These are phyloP conservation scores for Psophia crepitans DNA, from an alignment of 2,113 vertebrate genomes.

Conservation along the genomic window DNA sequence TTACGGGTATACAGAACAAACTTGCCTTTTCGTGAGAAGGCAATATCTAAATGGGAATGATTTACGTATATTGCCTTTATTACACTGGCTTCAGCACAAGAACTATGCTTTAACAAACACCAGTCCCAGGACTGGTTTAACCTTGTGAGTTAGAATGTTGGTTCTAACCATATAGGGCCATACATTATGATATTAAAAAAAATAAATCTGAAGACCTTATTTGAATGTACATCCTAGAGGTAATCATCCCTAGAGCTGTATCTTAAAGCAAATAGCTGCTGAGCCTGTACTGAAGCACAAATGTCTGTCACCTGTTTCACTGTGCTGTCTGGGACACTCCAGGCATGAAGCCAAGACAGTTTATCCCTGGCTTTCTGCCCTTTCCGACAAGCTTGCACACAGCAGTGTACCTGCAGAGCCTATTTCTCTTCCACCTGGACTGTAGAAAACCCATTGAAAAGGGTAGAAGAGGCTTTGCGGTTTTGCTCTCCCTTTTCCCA, in stretches of 20 bases:
- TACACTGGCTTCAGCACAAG: not conserved
- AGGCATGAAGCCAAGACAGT: not conserved
- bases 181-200: not conserved
- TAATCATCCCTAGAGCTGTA: not conserved
- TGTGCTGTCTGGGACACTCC: not conserved
- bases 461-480: not conserved
- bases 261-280: not conserved
- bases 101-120: not conserved
- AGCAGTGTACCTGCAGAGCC: not conserved
- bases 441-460: not conserved
- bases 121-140: not conserved
- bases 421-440: not conserved
- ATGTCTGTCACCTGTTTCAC: not conserved
- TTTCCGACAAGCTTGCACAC: not conserved
- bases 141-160: not conserved
- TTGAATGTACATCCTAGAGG: not conserved
- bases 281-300: not conserved
- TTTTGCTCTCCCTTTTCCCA: not conserved
- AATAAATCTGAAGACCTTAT: not conserved
- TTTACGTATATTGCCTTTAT: not conserved
- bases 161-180: not conserved
- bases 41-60: not conserved
- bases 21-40: not conserved
- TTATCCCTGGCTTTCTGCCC: not conserved
- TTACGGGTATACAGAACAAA: not conserved